Percentiles rank a stretch among this genome's conserved stretches.
These are phyloP conservation scores for Theodoxus fluviatilis DNA, from an alignment of 2,888 invertebrate genomes.

Conservation along the genomic window DNA sequence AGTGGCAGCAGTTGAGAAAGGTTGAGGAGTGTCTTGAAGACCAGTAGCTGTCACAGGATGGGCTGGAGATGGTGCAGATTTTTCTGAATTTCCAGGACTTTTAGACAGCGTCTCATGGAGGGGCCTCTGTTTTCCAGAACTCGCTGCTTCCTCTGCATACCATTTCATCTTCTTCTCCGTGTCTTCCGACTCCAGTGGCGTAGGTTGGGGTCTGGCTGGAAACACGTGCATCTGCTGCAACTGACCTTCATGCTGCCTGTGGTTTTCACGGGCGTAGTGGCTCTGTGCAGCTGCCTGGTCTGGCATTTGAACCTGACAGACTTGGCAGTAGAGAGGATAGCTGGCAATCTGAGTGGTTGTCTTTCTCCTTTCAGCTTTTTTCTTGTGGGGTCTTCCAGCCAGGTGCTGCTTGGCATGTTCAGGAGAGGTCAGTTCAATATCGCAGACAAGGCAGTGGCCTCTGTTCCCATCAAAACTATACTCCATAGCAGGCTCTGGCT, in stretches of 20 bases:
- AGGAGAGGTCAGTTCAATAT: conserved; percentile 35
- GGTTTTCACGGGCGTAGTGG: conserved; percentile 46
- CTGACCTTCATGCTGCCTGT: conserved; percentile 40
- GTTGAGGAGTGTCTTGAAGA: too few species aligned
- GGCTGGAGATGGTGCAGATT: too few species aligned
- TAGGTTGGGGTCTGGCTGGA: too few species aligned
- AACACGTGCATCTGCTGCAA: too few species aligned
- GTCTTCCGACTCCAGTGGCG: too few species aligned
- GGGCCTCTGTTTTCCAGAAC: too few species aligned
- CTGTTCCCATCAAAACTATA: conserved; percentile 35
- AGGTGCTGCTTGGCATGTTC: conserved; percentile 37
- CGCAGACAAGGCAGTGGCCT: conserved; percentile 35
- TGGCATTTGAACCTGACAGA: conserved; percentile 43
- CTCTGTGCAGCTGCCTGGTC: conserved; percentile 47
- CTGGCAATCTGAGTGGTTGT: conserved; percentile 18
- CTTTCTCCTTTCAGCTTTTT: conserved; percentile 23
- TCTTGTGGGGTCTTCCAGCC: conserved; percentile 39
- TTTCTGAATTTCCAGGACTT: too few species aligned
- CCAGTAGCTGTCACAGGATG: too few species aligned
- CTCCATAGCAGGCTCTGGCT: neutral
- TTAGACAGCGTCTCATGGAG: too few species aligned
- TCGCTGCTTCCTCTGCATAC: too few species aligned
- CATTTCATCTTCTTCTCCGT: too few species aligned
- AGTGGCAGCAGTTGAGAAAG: too few species aligned
- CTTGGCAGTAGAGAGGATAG: conserved; percentile 39